These are phyloP conservation scores for Rachycentron canadum DNA, from an alignment of 2,797 vertebrate species.

Conservation along the genomic window DNA sequence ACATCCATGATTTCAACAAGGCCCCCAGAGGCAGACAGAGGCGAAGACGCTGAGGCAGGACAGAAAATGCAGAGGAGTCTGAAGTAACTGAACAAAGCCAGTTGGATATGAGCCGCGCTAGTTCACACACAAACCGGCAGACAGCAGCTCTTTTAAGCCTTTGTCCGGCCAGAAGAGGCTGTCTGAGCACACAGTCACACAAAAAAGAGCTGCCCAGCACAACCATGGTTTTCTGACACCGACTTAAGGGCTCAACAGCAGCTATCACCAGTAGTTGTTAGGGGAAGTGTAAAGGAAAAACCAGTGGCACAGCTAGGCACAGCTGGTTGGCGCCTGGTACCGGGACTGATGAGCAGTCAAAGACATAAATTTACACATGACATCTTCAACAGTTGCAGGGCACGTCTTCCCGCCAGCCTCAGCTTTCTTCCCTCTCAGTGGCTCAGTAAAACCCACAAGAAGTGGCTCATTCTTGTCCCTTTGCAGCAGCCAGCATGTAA, in stretches of 20 bases:
- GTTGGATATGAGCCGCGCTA: not conserved
- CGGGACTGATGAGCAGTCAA: not conserved
- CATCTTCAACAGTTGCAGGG: conserved; percentile 23
- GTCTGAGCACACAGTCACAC: conserved; percentile 2
- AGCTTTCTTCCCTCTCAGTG: not conserved
- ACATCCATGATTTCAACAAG: conserved; percentile 11
- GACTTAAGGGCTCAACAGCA: conserved; percentile 10
- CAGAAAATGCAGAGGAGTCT: not conserved
- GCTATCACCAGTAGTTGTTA: not conserved
- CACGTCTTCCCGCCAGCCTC: conserved; percentile 10
- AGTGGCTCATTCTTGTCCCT: conserved; percentile 41
- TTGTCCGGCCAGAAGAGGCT: conserved; percentile 6
- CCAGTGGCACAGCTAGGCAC: conserved; percentile 10
- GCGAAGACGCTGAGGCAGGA: not conserved
- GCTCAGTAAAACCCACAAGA: conserved; percentile 17
- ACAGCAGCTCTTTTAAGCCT: not conserved
- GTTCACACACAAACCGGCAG: not conserved
- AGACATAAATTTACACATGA: conserved; percentile 45
- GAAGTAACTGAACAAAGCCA: not conserved
- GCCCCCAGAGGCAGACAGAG: conserved; percentile 2
- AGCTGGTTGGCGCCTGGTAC: conserved; percentile 52
- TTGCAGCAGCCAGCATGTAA: conserved; percentile 17
- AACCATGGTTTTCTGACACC: not conserved
- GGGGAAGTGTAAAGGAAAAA: not conserved
- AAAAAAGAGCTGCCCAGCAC: not conserved